Percentiles rank a stretch among this genome's conserved stretches.
Conservation (phyloP, 1,140 invertebrate genomes). For the Cyphomyrmex costatus region DNA sequence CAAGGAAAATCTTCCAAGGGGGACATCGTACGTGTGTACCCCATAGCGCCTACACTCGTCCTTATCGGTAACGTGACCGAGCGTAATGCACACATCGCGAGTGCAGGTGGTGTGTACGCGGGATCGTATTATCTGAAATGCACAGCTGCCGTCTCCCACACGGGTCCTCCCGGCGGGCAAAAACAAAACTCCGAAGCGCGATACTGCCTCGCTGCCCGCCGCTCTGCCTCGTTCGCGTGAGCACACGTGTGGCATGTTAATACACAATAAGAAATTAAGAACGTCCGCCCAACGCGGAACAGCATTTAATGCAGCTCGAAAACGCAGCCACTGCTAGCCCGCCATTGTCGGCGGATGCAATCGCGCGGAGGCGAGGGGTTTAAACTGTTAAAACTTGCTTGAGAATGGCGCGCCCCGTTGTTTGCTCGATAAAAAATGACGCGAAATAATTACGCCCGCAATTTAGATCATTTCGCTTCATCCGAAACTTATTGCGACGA, state of each 20-base stretch:
- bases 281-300: constrained; percentile 59
- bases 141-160: constrained; percentile 84
- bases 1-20: constrained; percentile 30
- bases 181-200: constrained; percentile 79
- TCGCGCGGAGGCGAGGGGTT: constrained; percentile 32
- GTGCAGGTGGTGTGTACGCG: constrained; percentile 60
- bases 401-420: constrained; percentile 45
- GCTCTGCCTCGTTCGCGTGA: constrained; percentile 76
- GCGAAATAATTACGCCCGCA: constrained; percentile 41
- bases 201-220: constrained; percentile 71
- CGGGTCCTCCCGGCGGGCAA: constrained; percentile 74
- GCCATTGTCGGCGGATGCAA: constrained; percentile 49
- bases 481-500: constrained; percentile 16
- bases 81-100: constrained; percentile 75
- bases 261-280: constrained; percentile 84
- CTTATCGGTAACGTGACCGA: constrained; percentile 78
- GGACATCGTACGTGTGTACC: constrained; percentile 47
- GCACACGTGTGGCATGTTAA: constrained; percentile 84
- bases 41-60: background rate
- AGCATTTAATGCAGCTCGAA: constrained; percentile 52
- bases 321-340: constrained; percentile 30
- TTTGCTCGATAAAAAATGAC: constrained; percentile 72
- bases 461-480: constrained; percentile 64
- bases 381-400: constrained; percentile 65
- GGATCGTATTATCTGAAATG: constrained; percentile 81